Evolutionary conservation across 2,888 invertebrate species (phyloP).

Genomic region (Deilephila porcellus): DNA sequence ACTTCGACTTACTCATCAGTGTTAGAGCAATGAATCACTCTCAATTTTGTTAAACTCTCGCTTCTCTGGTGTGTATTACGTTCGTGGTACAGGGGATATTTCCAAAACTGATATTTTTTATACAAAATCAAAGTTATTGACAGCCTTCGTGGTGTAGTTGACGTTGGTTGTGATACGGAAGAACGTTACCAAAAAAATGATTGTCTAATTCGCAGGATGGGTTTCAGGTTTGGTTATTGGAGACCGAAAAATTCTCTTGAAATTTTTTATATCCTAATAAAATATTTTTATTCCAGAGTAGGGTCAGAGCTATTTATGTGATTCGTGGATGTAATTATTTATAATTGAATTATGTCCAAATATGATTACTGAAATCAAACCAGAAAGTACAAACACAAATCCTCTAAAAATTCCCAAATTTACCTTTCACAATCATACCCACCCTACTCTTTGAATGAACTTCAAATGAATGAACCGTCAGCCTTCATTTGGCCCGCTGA

Average conservation of each 20-base stretch:
- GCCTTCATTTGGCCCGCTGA: slow-evolving; percentile 43
- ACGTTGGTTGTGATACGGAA: background rate
- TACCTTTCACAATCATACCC: slow-evolving; percentile 31
- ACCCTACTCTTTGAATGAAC: slow-evolving; percentile 51
- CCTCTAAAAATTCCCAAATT: background rate
- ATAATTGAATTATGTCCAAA: too few species aligned
- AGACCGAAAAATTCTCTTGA: background rate
- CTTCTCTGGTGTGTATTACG: background rate
- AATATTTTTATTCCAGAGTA: background rate
- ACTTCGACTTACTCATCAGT: slow-evolving; percentile 25
- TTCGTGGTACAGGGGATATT: background rate
- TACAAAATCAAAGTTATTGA: background rate
- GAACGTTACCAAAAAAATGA: background rate
- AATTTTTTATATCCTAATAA: background rate
- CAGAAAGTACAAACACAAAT: too few species aligned
- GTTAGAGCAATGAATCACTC: slow-evolving; percentile 31
- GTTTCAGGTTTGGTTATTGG: background rate
- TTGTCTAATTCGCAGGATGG: background rate
- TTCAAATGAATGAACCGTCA: slow-evolving; percentile 54
- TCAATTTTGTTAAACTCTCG: slow-evolving; percentile 30
- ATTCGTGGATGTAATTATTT: too few species aligned
- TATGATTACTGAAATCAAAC: too few species aligned
- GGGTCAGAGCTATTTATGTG: background rate
- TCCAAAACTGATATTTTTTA: background rate
- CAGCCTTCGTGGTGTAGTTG: background rate